Evolutionary conservation across 1,140 invertebrate genomes (phyloP).

Genomic region (Ceratoteleas bidentatus): DNA sequence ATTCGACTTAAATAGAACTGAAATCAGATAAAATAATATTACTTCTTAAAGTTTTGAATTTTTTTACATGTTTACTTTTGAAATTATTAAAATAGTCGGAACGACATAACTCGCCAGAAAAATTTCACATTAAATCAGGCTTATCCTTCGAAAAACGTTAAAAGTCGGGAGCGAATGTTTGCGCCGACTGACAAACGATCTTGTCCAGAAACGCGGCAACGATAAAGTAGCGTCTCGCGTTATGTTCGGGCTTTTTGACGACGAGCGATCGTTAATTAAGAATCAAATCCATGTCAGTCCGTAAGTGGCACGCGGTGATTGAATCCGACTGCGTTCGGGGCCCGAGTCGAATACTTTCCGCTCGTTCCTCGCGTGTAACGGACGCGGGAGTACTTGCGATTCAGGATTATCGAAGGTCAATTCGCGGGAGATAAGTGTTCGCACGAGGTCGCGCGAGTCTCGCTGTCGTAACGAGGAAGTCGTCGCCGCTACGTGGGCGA

Average conservation of each 20-base stretch:
- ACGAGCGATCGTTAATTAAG: conserved; percentile 43
- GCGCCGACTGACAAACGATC: too few species aligned
- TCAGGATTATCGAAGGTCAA: conserved; percentile 65
- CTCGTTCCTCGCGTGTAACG: conserved; percentile 50
- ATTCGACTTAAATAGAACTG: too few species aligned
- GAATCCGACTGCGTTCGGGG: conserved; percentile 36
- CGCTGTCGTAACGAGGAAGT: conserved; percentile 49
- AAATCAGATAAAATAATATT: too few species aligned
- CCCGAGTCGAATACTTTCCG: neutral
- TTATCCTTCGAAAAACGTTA: too few species aligned
- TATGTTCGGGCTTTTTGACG: conserved; percentile 17
- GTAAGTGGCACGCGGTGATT: conserved; percentile 43
- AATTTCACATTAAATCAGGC: too few species aligned
- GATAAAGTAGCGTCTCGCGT: conserved; percentile 26
- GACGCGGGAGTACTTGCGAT: conserved; percentile 38
- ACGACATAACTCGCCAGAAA: too few species aligned
- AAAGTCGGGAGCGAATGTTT: too few species aligned
- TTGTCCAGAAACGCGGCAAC: neutral
- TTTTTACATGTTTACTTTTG: too few species aligned
- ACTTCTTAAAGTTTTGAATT: too few species aligned
- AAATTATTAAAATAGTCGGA: too few species aligned
- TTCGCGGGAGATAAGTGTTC: conserved; percentile 46
- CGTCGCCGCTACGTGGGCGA: conserved; percentile 42
- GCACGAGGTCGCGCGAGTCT: conserved; percentile 37
- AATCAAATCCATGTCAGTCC: conserved; percentile 43